Percentiles rank a stretch among this genome's conserved stretches.
These are phyloP conservation scores for Labeo rohita DNA, from an alignment of 2,113 vertebrate genomes.

Conservation along the genomic window DNA sequence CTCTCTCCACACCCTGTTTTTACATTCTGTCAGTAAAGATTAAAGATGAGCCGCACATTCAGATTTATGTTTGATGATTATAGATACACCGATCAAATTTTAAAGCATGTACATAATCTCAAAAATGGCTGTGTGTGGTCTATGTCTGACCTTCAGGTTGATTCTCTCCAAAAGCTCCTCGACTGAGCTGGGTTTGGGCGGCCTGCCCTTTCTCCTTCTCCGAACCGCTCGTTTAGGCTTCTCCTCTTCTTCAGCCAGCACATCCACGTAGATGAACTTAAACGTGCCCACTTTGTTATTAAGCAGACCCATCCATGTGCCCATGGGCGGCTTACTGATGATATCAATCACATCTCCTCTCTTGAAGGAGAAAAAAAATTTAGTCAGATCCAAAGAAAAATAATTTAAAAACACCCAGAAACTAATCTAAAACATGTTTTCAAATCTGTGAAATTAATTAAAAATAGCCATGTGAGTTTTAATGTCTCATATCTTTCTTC, in stretches of 20 bases:
- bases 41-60: not conserved
- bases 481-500: not conserved
- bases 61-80: not conserved
- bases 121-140: not conserved
- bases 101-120: not conserved
- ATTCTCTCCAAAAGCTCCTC: constrained; percentile 96
- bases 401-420: not conserved
- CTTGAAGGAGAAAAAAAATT: constrained; percentile 66
- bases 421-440: not conserved
- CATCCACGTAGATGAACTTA: constrained; percentile 99
- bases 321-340: constrained; percentile 99
- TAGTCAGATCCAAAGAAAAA: not conserved
- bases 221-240: constrained; percentile 90
- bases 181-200: constrained; percentile 92
- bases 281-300: constrained; percentile 99
- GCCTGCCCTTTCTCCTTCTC: constrained; percentile 87
- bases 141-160: constrained; percentile 86
- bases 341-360: constrained; percentile 98
- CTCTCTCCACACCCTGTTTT: constrained; percentile 9
- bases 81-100: not conserved
- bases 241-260: constrained; percentile 91
- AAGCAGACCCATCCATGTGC: constrained; percentile 97
- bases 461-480: not conserved
- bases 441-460: not conserved
- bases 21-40: constrained; percentile 12